Conservation (phyloP, 2,797 vertebrate species). For the Sebastes flavidus region DNA sequence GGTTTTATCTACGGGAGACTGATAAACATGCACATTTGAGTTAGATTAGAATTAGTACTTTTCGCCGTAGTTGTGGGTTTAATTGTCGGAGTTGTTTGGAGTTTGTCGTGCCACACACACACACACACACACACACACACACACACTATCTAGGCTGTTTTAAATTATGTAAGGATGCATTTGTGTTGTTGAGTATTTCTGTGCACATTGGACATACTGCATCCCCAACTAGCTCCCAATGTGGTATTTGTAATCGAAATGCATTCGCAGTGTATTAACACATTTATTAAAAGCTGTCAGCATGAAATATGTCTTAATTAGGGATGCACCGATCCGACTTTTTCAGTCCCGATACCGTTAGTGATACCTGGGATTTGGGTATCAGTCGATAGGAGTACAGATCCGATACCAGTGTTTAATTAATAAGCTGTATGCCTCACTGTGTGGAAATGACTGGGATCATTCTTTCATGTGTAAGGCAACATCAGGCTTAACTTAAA, state of each 20-base stretch:
- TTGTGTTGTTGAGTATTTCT: neutral
- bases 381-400: too few species aligned
- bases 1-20: neutral
- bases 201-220: neutral
- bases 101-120: neutral
- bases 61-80: neutral
- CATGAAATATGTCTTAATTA: neutral
- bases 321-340: too few species aligned
- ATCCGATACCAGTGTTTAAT: too few species aligned
- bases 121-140: neutral
- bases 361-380: too few species aligned
- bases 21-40: neutral
- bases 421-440: too few species aligned
- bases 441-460: too few species aligned
- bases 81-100: neutral
- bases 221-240: neutral
- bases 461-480: too few species aligned
- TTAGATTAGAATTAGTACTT: neutral
- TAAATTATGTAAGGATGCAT: neutral
- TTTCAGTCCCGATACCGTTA: too few species aligned
- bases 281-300: neutral
- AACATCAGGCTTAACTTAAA: too few species aligned
- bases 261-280: neutral
- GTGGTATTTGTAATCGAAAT: neutral
- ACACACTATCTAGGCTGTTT: too few species aligned